phyloP scores from a whole-genome alignment of 2,888 invertebrate genomes.

The Clivina fossor region DNA sequence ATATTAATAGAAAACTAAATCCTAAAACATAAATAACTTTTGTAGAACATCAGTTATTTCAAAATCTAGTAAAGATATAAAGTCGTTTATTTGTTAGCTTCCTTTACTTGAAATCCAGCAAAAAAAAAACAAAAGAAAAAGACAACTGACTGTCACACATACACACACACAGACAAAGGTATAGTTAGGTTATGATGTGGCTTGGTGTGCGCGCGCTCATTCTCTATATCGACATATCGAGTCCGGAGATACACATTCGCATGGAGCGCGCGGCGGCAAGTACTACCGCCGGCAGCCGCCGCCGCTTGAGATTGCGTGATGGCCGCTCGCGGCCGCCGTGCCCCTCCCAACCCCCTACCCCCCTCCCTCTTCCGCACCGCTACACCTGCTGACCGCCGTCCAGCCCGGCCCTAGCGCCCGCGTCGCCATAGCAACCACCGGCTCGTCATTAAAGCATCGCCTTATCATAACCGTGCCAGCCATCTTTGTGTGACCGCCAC shows the following conservation, averaged over 20 bases:
- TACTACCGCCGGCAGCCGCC: constrained; percentile 49
- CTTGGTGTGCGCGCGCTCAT: constrained; percentile 16
- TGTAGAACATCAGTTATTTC: no score
- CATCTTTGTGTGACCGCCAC: constrained; percentile 45
- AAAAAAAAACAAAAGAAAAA: no score
- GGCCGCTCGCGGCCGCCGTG: constrained; percentile 48
- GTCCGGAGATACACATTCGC: constrained; percentile 34
- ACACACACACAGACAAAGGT: no score
- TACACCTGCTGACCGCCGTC: constrained; percentile 41
- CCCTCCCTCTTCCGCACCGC: constrained; percentile 46
- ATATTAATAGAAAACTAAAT: no score
- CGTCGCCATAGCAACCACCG: constrained; percentile 57
- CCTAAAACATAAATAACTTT: no score
- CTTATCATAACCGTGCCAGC: constrained; percentile 59
- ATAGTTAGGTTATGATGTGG: no score
- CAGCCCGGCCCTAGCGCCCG: constrained; percentile 49
- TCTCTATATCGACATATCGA: constrained; percentile 28
- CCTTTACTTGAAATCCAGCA: no score
- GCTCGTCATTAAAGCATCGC: constrained; percentile 60
- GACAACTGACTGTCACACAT: no score
- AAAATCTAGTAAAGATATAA: no score
- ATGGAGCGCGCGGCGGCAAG: constrained; percentile 34
- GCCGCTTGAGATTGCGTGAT: constrained; percentile 55
- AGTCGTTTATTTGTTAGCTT: no score
- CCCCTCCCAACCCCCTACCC: constrained; percentile 41